phyloP scores from a whole-genome alignment of 2,797 vertebrate species.

The Periophthalmus magnuspinnatus region DNA sequence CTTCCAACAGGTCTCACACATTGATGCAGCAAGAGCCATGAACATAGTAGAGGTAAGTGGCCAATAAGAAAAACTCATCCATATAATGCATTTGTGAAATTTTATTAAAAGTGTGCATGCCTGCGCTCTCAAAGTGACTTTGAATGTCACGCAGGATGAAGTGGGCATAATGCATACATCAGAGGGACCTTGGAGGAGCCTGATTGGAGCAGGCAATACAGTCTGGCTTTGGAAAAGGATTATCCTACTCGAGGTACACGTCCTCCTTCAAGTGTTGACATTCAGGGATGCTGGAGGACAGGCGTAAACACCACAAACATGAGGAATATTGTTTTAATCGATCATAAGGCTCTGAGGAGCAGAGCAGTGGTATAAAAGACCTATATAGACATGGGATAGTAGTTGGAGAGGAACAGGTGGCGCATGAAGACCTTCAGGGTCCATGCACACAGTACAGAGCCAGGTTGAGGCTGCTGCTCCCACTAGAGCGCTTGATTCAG shows the following conservation, averaged over 20 bases:
- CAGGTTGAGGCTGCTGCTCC: conserved; percentile 43
- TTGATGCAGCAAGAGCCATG: conserved; percentile 44
- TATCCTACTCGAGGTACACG: conserved; percentile 63
- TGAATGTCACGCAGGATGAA: conserved; percentile 70
- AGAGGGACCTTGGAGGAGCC: conserved; percentile 67
- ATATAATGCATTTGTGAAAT: conserved; percentile 75
- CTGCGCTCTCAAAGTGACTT: conserved; percentile 72
- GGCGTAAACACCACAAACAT: conserved; percentile 67
- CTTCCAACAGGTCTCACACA: conserved; percentile 48
- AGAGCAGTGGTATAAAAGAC: conserved; percentile 21
- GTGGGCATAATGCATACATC: conserved; percentile 66
- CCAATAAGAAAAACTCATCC: conserved; percentile 72
- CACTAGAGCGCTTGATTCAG: conserved; percentile 32
- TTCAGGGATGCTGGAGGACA: conserved; percentile 71
- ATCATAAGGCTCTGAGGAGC: conserved; percentile 48
- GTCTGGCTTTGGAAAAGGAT: conserved; percentile 69
- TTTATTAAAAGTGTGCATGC: conserved; percentile 72
- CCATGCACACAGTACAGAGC: conserved; percentile 40
- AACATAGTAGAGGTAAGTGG: conserved; percentile 55
- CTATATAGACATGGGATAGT: conserved; percentile 42
- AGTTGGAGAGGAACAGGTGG: conserved; percentile 66
- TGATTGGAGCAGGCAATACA: conserved; percentile 60
- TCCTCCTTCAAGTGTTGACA: conserved; percentile 69
- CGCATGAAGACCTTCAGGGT: conserved; percentile 51
- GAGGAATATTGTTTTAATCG: conserved; percentile 74